A percentile compares a stretch with the other conserved stretches of the same genome.
These are phyloP conservation scores for Hypotaenidia okinawae DNA, from an alignment of 2,797 vertebrate species.

Conservation along the genomic window DNA sequence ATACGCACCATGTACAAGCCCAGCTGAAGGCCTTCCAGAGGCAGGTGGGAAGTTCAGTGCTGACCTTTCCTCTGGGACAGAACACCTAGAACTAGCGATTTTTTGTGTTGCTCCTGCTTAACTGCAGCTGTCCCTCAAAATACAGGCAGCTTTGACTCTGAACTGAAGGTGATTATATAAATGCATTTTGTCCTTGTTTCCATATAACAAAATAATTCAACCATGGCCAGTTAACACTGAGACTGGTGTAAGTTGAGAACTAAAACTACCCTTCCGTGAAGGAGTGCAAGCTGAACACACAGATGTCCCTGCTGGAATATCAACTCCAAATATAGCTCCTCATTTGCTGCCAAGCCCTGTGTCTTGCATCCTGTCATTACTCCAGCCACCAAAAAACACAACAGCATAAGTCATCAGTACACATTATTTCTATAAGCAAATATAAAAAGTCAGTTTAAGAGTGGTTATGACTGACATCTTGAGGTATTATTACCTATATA, in stretches of 20 bases:
- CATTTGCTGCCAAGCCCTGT: neutral
- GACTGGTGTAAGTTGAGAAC: neutral
- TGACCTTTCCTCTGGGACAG: neutral
- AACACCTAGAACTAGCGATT: neutral
- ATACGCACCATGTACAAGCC: rapidly evolving
- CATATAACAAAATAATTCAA: neutral
- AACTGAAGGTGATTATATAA: neutral
- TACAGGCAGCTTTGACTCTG: neutral
- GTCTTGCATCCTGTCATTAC: neutral
- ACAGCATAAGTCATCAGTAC: neutral
- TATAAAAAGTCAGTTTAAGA: neutral
- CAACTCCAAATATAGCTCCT: neutral
- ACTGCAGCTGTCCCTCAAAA: neutral
- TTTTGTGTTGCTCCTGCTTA: neutral
- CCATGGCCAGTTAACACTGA: neutral
- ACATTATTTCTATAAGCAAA: neutral
- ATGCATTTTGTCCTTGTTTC: neutral
- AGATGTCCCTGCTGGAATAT: neutral
- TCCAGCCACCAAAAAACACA: neutral
- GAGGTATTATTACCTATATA: neutral
- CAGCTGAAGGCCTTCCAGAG: neutral
- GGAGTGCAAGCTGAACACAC: neutral
- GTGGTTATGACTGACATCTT: neutral
- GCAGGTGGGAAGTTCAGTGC: neutral
- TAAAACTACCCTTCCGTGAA: neutral